Base-by-base conservation (phyloP, 1,140 invertebrate genomes). In the Drosophila melanogaster region DNA sequence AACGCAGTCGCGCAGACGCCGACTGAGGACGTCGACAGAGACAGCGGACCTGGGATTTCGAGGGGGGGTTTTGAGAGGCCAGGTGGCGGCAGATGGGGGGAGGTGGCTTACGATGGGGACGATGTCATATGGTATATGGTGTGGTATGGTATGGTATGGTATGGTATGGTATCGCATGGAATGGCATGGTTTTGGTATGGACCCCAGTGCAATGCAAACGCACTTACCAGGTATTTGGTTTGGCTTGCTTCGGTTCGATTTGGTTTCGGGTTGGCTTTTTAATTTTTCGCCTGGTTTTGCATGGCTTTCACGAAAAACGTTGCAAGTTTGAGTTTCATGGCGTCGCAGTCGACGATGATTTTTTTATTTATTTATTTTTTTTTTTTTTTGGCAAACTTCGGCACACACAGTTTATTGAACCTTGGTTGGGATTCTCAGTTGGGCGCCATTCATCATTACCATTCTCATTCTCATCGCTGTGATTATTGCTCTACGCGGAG, bases 1-100 rank as follows among this genome's bases (percentile, higher is more conserved):
- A 91, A 81, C 89, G 89, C 83, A 64, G 86, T 58, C 86, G 86
- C 81, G 81, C 69, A 87, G 81, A 78, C 83, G 83, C 60, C 35
- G 46, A 41, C 46, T 4, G 46, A 10, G 46, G 46, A 30, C 58
- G 37, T 6, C 19, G 24, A 22, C 56, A 51, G 35, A 37, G 41
- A 55, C 60, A 50, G 53, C 53, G 37, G 15, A 33, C 15, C 46
- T 54, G 61, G 44, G 44, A 70, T 30, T 69, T 46, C 44, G 30
- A 37, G 15, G 19, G n/a, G n/a, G 54, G 33, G 60, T 30, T 3
- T 30, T 3, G 15, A 24, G 26, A 17, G 38, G 53, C 37, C 37
- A 4, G 37, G 12, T 14, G 33, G 22, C 4, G 11, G 5, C 17
- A 14, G 19, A 7, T 14, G 19, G 44, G 5, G 11, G 14, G 7